Evolutionary conservation across 1,140 invertebrate species (phyloP).

Genomic region (Drosophila subobscura): DNA sequence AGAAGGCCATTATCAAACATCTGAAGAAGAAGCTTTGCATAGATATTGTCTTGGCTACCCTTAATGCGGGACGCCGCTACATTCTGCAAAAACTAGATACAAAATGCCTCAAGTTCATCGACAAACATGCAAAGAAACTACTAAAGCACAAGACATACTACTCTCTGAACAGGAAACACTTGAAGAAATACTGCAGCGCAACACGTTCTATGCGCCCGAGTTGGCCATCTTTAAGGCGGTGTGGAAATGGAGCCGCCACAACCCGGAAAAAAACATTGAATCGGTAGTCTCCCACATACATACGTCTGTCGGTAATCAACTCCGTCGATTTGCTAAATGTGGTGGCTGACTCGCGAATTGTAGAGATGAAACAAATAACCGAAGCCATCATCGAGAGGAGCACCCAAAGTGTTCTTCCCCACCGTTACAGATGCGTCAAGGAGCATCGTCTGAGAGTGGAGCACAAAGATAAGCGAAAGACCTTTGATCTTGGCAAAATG

Average conservation of each 20-base stretch:
- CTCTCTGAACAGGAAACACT: slow-evolving; percentile 90
- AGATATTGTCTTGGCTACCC: slow-evolving; percentile 95
- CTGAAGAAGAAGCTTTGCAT: slow-evolving; percentile 93
- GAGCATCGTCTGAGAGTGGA: no score
- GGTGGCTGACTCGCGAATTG: slow-evolving; percentile 92
- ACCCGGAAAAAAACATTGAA: slow-evolving; percentile 87
- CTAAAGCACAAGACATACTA: slow-evolving; percentile 93
- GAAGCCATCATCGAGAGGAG: slow-evolving; percentile 96
- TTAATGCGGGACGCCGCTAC: slow-evolving; percentile 92
- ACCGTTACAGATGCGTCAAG: no score
- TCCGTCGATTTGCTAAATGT: slow-evolving; percentile 93
- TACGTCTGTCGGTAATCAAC: slow-evolving; percentile 93
- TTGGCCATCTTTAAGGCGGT: slow-evolving; percentile 97
- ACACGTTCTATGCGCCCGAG: slow-evolving; percentile 98
- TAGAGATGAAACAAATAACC: slow-evolving; percentile 94
- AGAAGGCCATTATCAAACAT: slow-evolving; percentile 96
- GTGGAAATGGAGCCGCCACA: slow-evolving; percentile 91
- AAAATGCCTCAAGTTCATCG: slow-evolving; percentile 92
- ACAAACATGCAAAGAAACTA: slow-evolving; percentile 93
- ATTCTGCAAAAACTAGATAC: slow-evolving; percentile 86
- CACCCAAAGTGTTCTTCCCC: slow-evolving; percentile 74
- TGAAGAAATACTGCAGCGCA: slow-evolving; percentile 92
- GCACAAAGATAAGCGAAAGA: no score
- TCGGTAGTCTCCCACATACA: slow-evolving; percentile 87
- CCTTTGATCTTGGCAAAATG: no score